Conservation (phyloP, 2,797 vertebrate genomes). For the Catamblyrhynchus diadema region DNA sequence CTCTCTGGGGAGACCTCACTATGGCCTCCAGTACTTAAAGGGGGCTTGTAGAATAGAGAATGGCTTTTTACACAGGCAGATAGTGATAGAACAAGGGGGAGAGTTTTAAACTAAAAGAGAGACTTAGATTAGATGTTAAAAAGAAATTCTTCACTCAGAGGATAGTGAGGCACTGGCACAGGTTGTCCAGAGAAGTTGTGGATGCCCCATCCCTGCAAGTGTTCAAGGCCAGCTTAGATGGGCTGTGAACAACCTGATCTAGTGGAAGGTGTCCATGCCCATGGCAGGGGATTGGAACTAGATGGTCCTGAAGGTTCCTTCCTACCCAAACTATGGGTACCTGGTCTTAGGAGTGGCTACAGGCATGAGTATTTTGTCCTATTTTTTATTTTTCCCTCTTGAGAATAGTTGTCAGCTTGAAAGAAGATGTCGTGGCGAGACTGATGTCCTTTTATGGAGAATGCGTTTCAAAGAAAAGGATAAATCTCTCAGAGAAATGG, state of each 20-base stretch:
- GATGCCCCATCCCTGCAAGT: background rate
- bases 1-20: background rate
- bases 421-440: background rate
- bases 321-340: background rate
- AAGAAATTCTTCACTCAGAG: background rate
- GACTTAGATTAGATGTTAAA: background rate
- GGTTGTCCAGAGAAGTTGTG: background rate
- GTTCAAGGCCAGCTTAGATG: background rate
- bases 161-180: background rate
- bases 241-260: background rate
- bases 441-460: slow-evolving; percentile 17
- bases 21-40: background rate
- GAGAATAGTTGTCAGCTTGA: slow-evolving; percentile 18
- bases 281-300: background rate
- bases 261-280: background rate
- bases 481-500: slow-evolving; percentile 17
- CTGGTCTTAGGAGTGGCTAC: background rate
- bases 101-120: background rate
- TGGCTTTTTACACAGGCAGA: background rate
- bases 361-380: background rate
- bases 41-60: background rate
- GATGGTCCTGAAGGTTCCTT: background rate
- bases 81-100: background rate
- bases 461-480: slow-evolving; percentile 47
- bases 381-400: background rate